Evolutionary conservation across 2,797 vertebrate genomes (phyloP), one percentile per base, ranked within the genome.

Genomic region (Melanotaenia parkinsoni): DNA sequence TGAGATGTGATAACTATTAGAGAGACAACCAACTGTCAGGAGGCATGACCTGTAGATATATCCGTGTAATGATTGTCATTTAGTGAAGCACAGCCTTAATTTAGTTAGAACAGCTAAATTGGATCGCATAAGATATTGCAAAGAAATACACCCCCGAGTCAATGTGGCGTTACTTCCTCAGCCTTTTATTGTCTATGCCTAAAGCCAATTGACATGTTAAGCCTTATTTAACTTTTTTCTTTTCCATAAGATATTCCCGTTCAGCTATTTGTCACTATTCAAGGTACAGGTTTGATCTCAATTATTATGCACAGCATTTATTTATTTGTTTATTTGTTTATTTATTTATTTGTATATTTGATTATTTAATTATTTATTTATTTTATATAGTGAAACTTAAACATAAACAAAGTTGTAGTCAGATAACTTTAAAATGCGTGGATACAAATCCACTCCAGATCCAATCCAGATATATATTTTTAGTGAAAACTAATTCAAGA

Each of bases 1-100:
- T 82, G 84, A 82, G 75, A 86, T 83, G 83, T 80, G 84, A 90
- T 87, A 81, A 65, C 62, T 65, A 89, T 88, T 81, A 79, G 74
- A 86, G 76, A 81, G 82, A 84, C 81, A 84, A 75, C 35, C 78
- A 72, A 73, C 84, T 87, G 84, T 86, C 86, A 83, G 79, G 82
- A 82, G 78, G 74, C 69, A 33, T 85, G 87, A 88, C 82, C 86
- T 70, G 12, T 72, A 70, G 74, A 86, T 87, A 79, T 61, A 77
- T 84, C 59, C 76, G 76, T 67, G 74, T 82, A 89, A 88, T 87
- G 81, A 88, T 59, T 69, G 76, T 81, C 63, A 77, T 85, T 84
- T 79, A 83, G 74, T 85, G 77, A 83, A 70, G 81, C 67, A 83
- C 83, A 81, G 56, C 65, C 68, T 69, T 86, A 81, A 89, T 83